Conservation (phyloP, 2,797 vertebrate species). For the Girardinus metallicus region DNA sequence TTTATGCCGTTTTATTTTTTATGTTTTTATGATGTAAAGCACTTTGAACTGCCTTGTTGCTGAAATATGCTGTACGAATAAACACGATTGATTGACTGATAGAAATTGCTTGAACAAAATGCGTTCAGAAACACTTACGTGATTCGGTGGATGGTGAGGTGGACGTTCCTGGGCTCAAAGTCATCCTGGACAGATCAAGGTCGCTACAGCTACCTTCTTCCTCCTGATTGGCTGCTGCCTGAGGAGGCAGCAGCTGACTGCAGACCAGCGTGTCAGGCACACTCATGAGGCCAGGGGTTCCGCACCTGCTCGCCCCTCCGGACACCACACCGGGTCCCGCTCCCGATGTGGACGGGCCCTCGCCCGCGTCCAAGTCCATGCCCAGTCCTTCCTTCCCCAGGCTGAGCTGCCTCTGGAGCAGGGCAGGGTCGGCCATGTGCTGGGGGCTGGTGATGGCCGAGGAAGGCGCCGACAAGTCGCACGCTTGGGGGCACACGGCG, state of each 20-base stretch:
- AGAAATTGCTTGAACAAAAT: not conserved
- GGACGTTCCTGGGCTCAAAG: constrained; percentile 93
- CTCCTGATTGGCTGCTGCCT: constrained; percentile 84
- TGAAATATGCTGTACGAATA: too few species aligned
- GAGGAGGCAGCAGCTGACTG: constrained; percentile 88
- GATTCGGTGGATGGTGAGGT: constrained; percentile 93
- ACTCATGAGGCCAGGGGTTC: constrained; percentile 65
- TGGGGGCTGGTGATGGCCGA: constrained; percentile 92
- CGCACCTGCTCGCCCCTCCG: constrained; percentile 46
- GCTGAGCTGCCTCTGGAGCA: constrained; percentile 79
- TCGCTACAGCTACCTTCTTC: constrained; percentile 91
- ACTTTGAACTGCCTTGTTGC: too few species aligned
- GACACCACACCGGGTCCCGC: not conserved
- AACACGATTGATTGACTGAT: too few species aligned
- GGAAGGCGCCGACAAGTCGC: constrained; percentile 77
- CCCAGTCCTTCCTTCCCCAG: constrained; percentile 60
- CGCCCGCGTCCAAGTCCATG: constrained; percentile 64
- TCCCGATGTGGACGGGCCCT: constrained; percentile 71
- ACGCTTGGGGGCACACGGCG: constrained; percentile 83
- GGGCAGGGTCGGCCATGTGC: constrained; percentile 82
- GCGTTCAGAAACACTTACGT: constrained; percentile 79
- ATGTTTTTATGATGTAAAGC: too few species aligned
- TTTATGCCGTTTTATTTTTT: too few species aligned
- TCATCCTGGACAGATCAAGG: constrained; percentile 96
- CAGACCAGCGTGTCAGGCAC: constrained; percentile 84